These are phyloP conservation scores for Nylanderia fulva DNA, from an alignment of 1,140 invertebrate genomes.

Conservation along the genomic window DNA sequence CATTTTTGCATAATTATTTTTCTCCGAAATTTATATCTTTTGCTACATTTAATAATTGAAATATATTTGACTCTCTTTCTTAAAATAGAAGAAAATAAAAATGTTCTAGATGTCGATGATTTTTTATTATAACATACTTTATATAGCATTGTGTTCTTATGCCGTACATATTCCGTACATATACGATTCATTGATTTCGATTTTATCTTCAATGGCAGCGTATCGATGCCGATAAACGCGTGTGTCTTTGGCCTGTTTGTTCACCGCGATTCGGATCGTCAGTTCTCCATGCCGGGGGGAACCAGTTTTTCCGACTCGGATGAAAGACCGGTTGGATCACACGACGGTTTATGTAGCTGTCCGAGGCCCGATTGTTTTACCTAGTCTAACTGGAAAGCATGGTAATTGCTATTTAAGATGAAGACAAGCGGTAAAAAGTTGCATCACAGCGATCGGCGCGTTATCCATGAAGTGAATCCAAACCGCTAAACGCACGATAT, in stretches of 20 bases:
- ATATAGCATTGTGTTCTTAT: background rate
- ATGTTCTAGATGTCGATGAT: background rate
- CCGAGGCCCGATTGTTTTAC: conserved; percentile 69
- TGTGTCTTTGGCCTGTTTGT: conserved; percentile 63
- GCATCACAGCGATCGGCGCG: conserved; percentile 42
- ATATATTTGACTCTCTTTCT: background rate
- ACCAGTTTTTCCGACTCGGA: conserved; percentile 71
- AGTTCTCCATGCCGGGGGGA: conserved; percentile 45
- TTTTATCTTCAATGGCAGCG: conserved; percentile 55
- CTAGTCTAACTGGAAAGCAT: conserved; percentile 70
- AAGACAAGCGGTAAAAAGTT: conserved; percentile 63
- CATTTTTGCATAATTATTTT: no score
- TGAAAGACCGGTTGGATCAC: conserved; percentile 71
- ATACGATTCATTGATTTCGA: conserved; percentile 46
- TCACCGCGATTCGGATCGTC: conserved; percentile 59
- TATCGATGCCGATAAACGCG: conserved; percentile 60
- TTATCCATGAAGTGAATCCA: conserved; percentile 38
- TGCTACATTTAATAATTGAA: background rate
- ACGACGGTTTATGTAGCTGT: conserved; percentile 59
- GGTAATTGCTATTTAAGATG: conserved; percentile 72
- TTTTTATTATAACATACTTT: background rate
- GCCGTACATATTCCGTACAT: background rate
- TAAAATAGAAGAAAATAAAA: background rate
- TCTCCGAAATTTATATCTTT: background rate
- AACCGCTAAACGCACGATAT: background rate